Evolutionary conservation across 2,113 vertebrate species (phyloP), one percentile per base, ranked within the genome.

Genomic region (Scartelaos histophorus): DNA sequence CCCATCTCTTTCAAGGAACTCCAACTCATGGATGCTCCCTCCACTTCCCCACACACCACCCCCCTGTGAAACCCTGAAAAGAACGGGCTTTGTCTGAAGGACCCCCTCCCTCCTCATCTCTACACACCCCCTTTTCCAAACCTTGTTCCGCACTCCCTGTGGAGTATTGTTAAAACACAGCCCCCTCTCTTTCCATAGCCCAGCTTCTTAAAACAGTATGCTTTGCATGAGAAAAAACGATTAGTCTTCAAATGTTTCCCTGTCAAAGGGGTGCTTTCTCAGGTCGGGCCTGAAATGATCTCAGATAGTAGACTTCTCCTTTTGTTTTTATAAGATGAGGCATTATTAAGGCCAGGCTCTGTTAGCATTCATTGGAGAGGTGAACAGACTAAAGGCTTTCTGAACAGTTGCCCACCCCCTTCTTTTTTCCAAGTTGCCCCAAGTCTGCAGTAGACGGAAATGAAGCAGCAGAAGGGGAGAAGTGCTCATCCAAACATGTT

Each of bases 181-280:
- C 80, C 82, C 83, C 88, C 82, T 74, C 85, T 79, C 84, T 88
- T 79, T 80, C 82, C 71, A 64, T 64, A 72, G 83, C 78, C 83
- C 56, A 5, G 76, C 71, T 88, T 92, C 85, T 92, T 93, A 93
- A 93, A 93, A 89, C 90, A 91, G 88, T 86, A 56, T 83, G 87
- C 90, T 94, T 93, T 93, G 93, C 92, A 93, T 94, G 87, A 94
- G 89, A 94, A 94, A 93, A 93, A 91, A 89, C 87, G 86, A 93
- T 94, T 92, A 92, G 92, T 93, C 90, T 93, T 93, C 88, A 91
- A 91, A 93, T 92, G 89, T 85, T 86, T 73, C 67, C 57, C 80
- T 91, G 91, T 93, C 92, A 94, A 91, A 89, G 75, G 77, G 82
- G 82, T 80, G 78, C 80, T 87, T 85, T 78, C 87, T 90, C 74